Evolutionary conservation across 2,888 invertebrate genomes (phyloP).

Genomic region (Tachina fera): DNA sequence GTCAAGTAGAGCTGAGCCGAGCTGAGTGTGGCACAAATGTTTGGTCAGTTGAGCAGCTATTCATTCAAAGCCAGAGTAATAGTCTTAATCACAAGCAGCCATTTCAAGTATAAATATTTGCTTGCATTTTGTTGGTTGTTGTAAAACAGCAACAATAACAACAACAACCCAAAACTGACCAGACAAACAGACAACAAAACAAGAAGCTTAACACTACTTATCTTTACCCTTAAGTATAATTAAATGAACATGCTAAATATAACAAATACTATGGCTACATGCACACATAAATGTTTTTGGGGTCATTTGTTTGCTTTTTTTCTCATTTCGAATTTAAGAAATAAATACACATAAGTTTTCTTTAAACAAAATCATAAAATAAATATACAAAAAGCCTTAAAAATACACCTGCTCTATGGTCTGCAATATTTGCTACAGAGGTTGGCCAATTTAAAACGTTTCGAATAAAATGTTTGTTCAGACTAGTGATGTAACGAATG

Average conservation of each 20-base stretch:
- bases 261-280: slow-evolving; percentile 51
- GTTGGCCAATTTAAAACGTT: background rate
- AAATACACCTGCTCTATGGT: slow-evolving; percentile 34
- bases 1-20: slow-evolving; percentile 12
- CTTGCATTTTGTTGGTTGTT: slow-evolving; percentile 21
- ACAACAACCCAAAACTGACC: slow-evolving; percentile 43
- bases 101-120: slow-evolving; percentile 24
- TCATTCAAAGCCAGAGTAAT: slow-evolving; percentile 23
- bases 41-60: slow-evolving; percentile 56
- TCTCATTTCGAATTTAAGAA: slow-evolving; percentile 10
- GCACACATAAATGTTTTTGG: slow-evolving; percentile 23
- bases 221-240: slow-evolving; percentile 71
- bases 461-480: too few species aligned
- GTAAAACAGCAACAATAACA: background rate
- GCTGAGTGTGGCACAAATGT: slow-evolving; percentile 17
- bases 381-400: background rate
- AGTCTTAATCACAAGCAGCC: slow-evolving; percentile 18
- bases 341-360: slow-evolving; percentile 37
- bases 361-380: slow-evolving; percentile 24
- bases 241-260: slow-evolving; percentile 70
- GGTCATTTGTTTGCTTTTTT: background rate
- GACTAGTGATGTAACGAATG: too few species aligned
- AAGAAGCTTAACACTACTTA: slow-evolving; percentile 71
- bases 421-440: background rate
- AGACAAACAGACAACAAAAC: slow-evolving; percentile 69